These are phyloP conservation scores for Celastrina argiolus DNA, from an alignment of 2,888 invertebrate species.

Conservation along the genomic window DNA sequence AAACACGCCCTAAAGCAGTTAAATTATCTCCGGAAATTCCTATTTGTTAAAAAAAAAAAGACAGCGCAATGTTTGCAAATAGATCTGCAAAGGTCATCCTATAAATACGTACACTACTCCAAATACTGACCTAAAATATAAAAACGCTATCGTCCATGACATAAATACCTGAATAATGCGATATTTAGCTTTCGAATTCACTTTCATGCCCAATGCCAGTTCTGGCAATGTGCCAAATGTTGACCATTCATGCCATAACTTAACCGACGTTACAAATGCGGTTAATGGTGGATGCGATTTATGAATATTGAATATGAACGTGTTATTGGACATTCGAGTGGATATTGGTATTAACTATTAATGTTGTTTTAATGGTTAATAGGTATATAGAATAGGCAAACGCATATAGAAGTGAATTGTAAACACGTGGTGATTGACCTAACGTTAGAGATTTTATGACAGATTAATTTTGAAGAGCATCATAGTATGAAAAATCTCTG, in stretches of 20 bases:
- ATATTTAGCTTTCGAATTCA: slow-evolving; percentile 47
- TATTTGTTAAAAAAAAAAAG: slow-evolving; percentile 1
- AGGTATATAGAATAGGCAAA: neutral
- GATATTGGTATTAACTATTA: neutral
- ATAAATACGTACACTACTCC: neutral
- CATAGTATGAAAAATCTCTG: too few relatives aligned
- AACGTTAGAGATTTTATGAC: too few relatives aligned
- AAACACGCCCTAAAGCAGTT: too few relatives aligned
- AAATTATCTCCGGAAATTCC: slow-evolving; percentile 9
- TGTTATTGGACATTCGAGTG: neutral
- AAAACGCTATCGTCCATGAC: slow-evolving; percentile 50
- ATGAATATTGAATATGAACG: slow-evolving; percentile 4
- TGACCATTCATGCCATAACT: neutral
- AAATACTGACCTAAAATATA: slow-evolving; percentile 1
- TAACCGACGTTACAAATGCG: neutral
- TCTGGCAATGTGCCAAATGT: slow-evolving; percentile 53
- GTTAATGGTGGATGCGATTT: neutral
- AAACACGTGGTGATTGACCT: too few relatives aligned
- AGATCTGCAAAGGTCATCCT: neutral
- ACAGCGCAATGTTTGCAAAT: neutral
- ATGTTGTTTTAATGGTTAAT: neutral
- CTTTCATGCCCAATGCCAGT: slow-evolving; percentile 41
- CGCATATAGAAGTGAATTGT: too few relatives aligned
- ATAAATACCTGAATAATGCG: slow-evolving; percentile 42
- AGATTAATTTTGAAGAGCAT: too few relatives aligned